Evolutionary conservation across 2,113 vertebrate genomes (phyloP).

Genomic region (Hypocryptadius cinnamomeus): DNA sequence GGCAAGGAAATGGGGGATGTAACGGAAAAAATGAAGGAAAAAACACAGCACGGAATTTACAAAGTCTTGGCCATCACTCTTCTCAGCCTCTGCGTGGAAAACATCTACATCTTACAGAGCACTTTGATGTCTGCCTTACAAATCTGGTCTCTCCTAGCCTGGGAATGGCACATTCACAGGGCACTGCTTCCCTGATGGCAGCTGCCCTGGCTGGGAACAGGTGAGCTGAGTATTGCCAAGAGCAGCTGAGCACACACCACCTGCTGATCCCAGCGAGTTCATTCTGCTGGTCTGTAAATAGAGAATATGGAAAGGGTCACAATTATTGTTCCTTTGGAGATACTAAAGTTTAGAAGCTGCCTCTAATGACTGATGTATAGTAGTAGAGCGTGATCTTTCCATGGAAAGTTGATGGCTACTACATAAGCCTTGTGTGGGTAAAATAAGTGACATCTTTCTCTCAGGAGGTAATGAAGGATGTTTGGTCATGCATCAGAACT

Average conservation of each 20-base stretch:
- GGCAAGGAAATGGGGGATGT: not conserved
- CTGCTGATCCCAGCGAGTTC: slow-evolving; percentile 23
- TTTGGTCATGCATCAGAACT: not conserved
- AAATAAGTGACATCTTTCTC: not conserved
- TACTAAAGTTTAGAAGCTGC: not conserved
- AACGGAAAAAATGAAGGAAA: not conserved
- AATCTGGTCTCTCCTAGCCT: not conserved
- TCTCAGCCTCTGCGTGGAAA: not conserved
- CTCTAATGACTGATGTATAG: not conserved
- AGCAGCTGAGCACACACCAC: slow-evolving; percentile 24
- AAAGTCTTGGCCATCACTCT: not conserved
- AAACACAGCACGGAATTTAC: not conserved
- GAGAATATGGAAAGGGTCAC: not conserved
- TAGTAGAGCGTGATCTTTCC: not conserved
- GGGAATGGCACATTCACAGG: slow-evolving; percentile 6
- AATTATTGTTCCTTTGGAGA: slow-evolving; percentile 41
- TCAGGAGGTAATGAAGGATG: not conserved
- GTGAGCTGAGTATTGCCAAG: not conserved
- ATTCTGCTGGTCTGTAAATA: not conserved
- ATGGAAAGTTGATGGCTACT: not conserved
- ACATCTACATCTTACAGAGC: not conserved
- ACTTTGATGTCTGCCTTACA: not conserved
- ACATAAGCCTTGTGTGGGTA: not conserved
- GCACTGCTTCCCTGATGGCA: slow-evolving; percentile 2
- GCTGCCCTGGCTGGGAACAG: not conserved